phyloP scores from a whole-genome alignment of 2,888 invertebrate genomes.

The Venusia cambrica region DNA sequence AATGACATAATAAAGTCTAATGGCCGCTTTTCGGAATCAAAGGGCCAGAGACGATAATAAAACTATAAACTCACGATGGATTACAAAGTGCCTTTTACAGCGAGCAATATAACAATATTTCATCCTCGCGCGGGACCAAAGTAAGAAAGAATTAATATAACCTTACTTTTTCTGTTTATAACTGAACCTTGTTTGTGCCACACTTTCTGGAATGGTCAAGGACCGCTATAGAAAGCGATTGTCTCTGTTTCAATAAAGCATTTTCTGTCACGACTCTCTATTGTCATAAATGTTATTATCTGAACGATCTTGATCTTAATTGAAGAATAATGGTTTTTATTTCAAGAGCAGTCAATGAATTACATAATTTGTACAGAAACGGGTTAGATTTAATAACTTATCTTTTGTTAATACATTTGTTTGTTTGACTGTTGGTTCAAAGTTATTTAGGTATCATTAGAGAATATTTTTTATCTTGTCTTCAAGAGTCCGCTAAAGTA shows the following conservation, averaged over 20 bases:
- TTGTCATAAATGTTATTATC: slow-evolving; percentile 50
- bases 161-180: slow-evolving; percentile 45
- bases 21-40: slow-evolving; percentile 49
- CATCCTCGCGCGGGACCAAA: slow-evolving; percentile 54
- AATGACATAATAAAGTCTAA: slow-evolving; percentile 54
- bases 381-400: no score
- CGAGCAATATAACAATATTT: slow-evolving; percentile 72
- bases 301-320: slow-evolving; percentile 66
- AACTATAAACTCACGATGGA: slow-evolving; percentile 68
- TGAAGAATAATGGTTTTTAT: slow-evolving; percentile 34
- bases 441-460: no score
- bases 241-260: slow-evolving; percentile 53
- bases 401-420: no score
- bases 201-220: slow-evolving; percentile 67
- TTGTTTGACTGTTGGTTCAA: no score
- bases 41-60: slow-evolving; percentile 62
- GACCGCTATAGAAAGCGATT: slow-evolving; percentile 61
- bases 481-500: no score
- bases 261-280: slow-evolving; percentile 63
- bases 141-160: slow-evolving; percentile 40
- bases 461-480: no score
- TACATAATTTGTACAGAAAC: no score
- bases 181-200: slow-evolving; percentile 54
- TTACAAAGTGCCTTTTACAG: slow-evolving; percentile 67
- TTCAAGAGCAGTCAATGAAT: neutral